Evolutionary conservation across 2,113 vertebrate species (phyloP), one percentile per base, ranked within the genome.

Genomic region (Colinus virginianus): DNA sequence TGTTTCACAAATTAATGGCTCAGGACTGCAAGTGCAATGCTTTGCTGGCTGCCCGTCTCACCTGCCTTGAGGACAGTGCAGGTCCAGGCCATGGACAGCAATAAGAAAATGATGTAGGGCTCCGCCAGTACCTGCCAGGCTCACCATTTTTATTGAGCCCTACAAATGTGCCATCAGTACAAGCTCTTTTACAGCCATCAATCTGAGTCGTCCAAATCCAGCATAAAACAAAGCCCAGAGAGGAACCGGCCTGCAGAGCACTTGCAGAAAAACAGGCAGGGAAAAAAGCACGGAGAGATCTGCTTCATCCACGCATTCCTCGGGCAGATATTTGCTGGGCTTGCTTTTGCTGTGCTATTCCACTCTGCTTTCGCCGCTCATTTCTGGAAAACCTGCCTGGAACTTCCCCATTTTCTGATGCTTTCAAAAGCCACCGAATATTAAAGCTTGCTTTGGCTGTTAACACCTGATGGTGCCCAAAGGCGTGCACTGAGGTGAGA

Each of bases 121-220:
- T 94, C 91, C 71, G 55, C 66, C 75, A 67, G 69, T 23, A 91
- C 63, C 92, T 96, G 94, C 95, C 93, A 93, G 86, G 93, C 95
- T 96, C 81, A 38, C 86, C 30, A 59, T 84, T 97, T 92, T 67
- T 87, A 84, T 16, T 40, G 93, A 97, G 90, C 80, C 82, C 95
- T 91, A 93, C 88, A 92, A 96, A 96, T 46, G 45, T 93, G 84
- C 79, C 97, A 94, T 96, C 94, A 94, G 91, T 94, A 86, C 79
- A 22, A 86, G 85, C 74, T 95, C 79, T 92, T 94, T 77, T 78
- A 66, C 45, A 95, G 63, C 89, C 86, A 96, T 95, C 93, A 93
- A 88, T 96, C 96, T 95, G 81, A 83, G 94, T 69, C 94, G 88
- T 85, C 76, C 91, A 84, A 53, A 95, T 51, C 89, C 88, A 94